These are phyloP conservation scores for Drosophila arawakana DNA, from an alignment of 1,140 invertebrate genomes.

Conservation along the genomic window DNA sequence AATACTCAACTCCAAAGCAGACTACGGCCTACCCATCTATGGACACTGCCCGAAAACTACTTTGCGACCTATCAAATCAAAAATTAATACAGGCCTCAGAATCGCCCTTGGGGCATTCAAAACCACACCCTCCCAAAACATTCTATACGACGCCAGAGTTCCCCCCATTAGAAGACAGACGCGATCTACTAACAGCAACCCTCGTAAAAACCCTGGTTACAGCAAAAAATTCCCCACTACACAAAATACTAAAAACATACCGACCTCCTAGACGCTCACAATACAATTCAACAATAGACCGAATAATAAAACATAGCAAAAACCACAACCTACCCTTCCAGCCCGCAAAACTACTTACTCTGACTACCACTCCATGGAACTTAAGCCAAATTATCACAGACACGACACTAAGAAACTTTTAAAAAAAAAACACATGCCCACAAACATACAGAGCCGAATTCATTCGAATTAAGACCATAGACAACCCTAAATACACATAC, in stretches of 20 bases:
- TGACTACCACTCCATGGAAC: conserved; percentile 2
- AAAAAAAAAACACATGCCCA: conserved; percentile 8
- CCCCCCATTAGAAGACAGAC: background rate
- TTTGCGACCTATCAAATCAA: conserved; percentile 5
- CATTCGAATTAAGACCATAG: background rate
- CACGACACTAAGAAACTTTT: conserved; percentile 1
- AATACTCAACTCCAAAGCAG: conserved; percentile 29
- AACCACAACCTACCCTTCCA: conserved; percentile 7
- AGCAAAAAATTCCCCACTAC: conserved; percentile 9
- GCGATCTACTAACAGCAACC: conserved; percentile 11
- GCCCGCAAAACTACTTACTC: conserved; percentile 6
- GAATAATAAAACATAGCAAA: background rate
- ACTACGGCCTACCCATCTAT: conserved; percentile 23
- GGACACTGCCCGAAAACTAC: conserved; percentile 19
- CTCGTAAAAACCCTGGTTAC: conserved; percentile 5
- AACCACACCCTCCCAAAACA: conserved; percentile 15
- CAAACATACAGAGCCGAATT: background rate
- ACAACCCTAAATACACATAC: too few species aligned
- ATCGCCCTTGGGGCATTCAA: conserved; percentile 20
- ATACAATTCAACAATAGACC: conserved; percentile 7
- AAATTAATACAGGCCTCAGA: conserved; percentile 18
- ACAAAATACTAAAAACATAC: conserved; percentile 6
- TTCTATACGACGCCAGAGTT: conserved; percentile 17
- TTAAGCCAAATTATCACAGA: background rate
- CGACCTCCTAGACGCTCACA: background rate